phyloP scores from a whole-genome alignment of 2,797 vertebrate species.

The Austrolebias charrua region DNA sequence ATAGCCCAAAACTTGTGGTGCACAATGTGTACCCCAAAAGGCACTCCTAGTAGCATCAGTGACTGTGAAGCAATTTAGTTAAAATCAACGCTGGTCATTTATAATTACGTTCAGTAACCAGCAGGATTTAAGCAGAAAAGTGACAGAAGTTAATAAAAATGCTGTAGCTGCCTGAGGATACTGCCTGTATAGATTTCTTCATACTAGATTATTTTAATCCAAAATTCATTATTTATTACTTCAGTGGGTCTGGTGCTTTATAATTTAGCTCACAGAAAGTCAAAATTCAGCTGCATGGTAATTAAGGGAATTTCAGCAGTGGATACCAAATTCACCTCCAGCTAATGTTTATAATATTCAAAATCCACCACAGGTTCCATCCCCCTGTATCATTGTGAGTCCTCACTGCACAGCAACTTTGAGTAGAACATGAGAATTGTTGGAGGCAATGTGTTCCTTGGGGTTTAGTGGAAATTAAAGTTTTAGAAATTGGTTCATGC shows the following conservation, averaged over 20 bases:
- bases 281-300: slow-evolving; percentile 68
- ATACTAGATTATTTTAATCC: slow-evolving; percentile 62
- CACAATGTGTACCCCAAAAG: background rate
- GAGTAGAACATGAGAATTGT: slow-evolving; percentile 69
- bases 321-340: slow-evolving; percentile 68
- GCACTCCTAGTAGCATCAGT: background rate
- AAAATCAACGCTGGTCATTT: slow-evolving; percentile 11
- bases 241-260: slow-evolving; percentile 61
- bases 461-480: slow-evolving; percentile 76
- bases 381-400: slow-evolving; percentile 73
- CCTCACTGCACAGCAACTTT: slow-evolving; percentile 60
- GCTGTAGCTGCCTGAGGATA: slow-evolving; percentile 29
- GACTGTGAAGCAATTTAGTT: slow-evolving; percentile 3
- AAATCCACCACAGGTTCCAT: slow-evolving; percentile 58
- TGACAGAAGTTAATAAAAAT: slow-evolving; percentile 47
- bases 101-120: slow-evolving; percentile 10
- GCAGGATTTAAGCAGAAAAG: slow-evolving; percentile 45
- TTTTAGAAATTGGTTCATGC: slow-evolving; percentile 77
- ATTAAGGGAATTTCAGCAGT: slow-evolving; percentile 72
- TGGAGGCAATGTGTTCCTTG: slow-evolving; percentile 73
- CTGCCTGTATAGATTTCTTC: slow-evolving; percentile 41
- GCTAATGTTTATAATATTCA: slow-evolving; percentile 79
- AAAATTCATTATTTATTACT: slow-evolving; percentile 69
- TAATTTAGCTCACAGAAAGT: slow-evolving; percentile 71
- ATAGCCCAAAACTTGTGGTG: no score